Base-by-base conservation (phyloP, 1,140 invertebrate species). In the Drosophila subpulchrella region DNA sequence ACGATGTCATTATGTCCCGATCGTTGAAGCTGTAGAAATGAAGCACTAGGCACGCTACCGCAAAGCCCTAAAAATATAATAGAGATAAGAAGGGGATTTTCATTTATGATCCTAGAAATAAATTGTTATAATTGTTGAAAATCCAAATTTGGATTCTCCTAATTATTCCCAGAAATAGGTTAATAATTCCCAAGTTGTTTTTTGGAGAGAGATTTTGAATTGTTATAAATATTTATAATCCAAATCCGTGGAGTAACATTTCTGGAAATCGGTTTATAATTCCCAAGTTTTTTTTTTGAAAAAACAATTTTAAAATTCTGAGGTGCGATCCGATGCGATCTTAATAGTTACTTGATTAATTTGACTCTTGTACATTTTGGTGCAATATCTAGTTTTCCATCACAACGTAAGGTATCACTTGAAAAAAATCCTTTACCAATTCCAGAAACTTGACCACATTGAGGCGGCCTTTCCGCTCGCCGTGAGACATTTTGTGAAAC, bases 1-100 rank as follows among this genome's bases (percentile, higher is more conserved):
- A 91, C 2, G 91, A 91, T 11, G 91, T 91, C 78, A 91, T 67
- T 46, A 92, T 91, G 61, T 92, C 91, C 27, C 91, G 91, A 88
- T 92, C 91, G 39, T 92, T 90, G 42, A 91, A 92, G 66, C 91
- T 92, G 39, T 92, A 92, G 51, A 86, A 92, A 48, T 92, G 91
- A 30, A 92, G 62, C 38, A 91, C 82, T 7, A 92, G 60, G 46
- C 91, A 92, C 20, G 91, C 85, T 15, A 91, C 57, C 5, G 91
- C 73, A 57, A 92, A 92, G 0, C 84, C 78, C 91, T 92, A 55
- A 5, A 4, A 51, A 47, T 34, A 11, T 44, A 1, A 10, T 0
- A 47, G 15, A 54, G 6, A 24, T 20, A 32, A 6, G 17, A 15
- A 13, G 13, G 1, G n/a, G 1, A n/a, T 36, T 36, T n/a, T 17